A percentile compares a stretch with the other conserved stretches of the same genome.
Evolutionary conservation across 1,140 invertebrate species (phyloP).

Genomic region (Hesperophylax magnus): DNA sequence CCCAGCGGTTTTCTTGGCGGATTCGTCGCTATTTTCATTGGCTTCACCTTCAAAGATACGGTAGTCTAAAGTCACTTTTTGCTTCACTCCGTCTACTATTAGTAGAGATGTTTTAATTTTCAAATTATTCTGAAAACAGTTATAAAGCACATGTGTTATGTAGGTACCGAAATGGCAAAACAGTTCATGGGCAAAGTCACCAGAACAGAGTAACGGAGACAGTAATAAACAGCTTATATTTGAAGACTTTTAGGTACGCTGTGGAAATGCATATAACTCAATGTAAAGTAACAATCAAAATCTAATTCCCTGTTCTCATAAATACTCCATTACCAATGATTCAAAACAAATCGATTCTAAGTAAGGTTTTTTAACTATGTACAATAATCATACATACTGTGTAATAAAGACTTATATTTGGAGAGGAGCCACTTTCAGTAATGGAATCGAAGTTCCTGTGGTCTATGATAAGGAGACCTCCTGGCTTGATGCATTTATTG

Average conservation of each 20-base stretch:
- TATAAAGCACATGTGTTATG: background rate
- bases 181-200: background rate
- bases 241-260: no score
- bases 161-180: background rate
- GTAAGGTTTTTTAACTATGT: background rate
- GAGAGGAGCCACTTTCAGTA: slow-evolving; percentile 77
- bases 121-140: slow-evolving; percentile 79
- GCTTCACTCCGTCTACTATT: slow-evolving; percentile 79
- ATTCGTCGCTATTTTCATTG: background rate
- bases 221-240: no score
- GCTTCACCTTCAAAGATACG: slow-evolving; percentile 71
- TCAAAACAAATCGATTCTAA: background rate
- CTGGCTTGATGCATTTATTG: slow-evolving; percentile 84
- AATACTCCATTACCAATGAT: background rate
- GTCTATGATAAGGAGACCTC: slow-evolving; percentile 88
- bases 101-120: slow-evolving; percentile 88
- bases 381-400: slow-evolving; percentile 76
- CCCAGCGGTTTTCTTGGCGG: slow-evolving; percentile 44
- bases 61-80: slow-evolving; percentile 86
- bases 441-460: slow-evolving; percentile 91
- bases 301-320: background rate
- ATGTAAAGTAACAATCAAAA: background rate
- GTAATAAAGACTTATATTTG: slow-evolving; percentile 88
- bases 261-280: no score
- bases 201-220: background rate